Conservation (phyloP, 2,888 invertebrate species). For the Mythimna vitellina region DNA sequence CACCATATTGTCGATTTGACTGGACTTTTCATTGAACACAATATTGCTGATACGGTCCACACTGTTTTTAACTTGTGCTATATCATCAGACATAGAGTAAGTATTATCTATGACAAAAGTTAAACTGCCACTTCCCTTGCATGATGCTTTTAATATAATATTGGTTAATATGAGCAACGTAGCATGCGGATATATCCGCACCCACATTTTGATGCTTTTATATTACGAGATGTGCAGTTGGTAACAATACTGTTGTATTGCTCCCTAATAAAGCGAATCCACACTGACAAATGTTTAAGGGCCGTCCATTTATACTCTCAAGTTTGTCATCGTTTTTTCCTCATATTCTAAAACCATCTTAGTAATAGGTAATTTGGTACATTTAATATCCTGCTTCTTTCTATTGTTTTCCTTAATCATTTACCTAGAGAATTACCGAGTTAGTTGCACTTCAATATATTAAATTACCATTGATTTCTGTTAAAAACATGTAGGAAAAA, state of each 20-base stretch:
- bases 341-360: neutral
- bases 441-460: too few relatives aligned
- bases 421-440: neutral
- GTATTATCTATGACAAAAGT: constrained; percentile 72
- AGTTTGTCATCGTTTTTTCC: neutral
- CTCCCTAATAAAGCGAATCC: neutral
- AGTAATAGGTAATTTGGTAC: neutral
- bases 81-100: constrained; percentile 64
- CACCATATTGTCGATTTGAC: constrained; percentile 67
- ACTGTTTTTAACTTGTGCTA: constrained; percentile 59
- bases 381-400: neutral
- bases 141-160: constrained; percentile 50
- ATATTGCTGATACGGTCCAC: constrained; percentile 63
- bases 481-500: too few relatives aligned
- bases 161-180: constrained; percentile 38
- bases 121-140: constrained; percentile 60
- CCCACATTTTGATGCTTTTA: constrained; percentile 35
- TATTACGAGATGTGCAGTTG: neutral
- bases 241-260: neutral
- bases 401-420: neutral
- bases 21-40: constrained; percentile 62
- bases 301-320: constrained; percentile 23
- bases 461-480: too few relatives aligned
- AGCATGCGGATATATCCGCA: constrained; percentile 22
- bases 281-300: constrained; percentile 1